Percentiles rank a stretch among this genome's conserved stretches.
These are phyloP conservation scores for Synergus laeviventris DNA, from an alignment of 2,888 invertebrate genomes.

Conservation along the genomic window DNA sequence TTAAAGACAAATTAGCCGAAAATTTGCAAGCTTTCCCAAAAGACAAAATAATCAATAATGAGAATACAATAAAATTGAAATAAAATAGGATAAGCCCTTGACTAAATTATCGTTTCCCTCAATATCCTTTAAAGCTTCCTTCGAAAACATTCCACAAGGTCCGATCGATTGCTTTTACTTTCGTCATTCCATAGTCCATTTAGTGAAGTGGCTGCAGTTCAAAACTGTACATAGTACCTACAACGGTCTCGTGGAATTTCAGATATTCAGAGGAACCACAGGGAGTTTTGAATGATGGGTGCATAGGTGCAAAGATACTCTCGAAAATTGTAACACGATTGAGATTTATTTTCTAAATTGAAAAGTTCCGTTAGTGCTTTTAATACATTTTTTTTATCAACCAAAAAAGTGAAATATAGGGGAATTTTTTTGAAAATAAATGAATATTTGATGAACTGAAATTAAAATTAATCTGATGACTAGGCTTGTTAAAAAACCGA, in stretches of 20 bases:
- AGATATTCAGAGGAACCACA: conserved; percentile 8
- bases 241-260: conserved; percentile 35
- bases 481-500: no score
- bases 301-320: not conserved
- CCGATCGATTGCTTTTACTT: conserved; percentile 33
- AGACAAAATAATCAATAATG: no score
- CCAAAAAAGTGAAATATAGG: not conserved
- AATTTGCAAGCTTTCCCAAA: no score
- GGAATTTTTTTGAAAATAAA: not conserved
- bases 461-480: not conserved
- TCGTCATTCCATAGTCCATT: conserved; percentile 31
- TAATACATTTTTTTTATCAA: no score
- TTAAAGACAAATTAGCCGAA: no score
- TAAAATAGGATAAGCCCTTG: not conserved
- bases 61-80: not conserved
- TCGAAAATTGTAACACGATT: not conserved
- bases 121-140: not conserved
- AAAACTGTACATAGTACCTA: conserved; percentile 15
- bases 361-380: not conserved
- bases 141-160: conserved; percentile 2
- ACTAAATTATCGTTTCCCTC: not conserved
- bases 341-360: not conserved
- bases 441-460: not conserved
- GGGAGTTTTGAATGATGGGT: conserved; percentile 15
- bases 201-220: conserved; percentile 27